Conservation (phyloP, 2,113 vertebrate genomes). For the Oncorhynchus clarkii region DNA sequence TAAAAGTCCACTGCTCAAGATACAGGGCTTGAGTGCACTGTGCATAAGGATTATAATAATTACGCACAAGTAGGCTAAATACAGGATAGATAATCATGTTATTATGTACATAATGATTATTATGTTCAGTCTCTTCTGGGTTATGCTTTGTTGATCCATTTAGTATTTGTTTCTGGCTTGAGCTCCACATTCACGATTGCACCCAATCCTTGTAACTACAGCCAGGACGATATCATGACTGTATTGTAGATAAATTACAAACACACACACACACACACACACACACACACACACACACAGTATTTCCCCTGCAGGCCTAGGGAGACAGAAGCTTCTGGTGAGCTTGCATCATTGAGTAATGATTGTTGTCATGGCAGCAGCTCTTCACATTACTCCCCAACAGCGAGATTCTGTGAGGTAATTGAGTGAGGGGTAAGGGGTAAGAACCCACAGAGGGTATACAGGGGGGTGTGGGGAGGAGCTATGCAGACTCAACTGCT, state of each 20-base stretch:
- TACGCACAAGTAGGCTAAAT: no score
- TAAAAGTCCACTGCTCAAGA: no score
- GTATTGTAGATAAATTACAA: no score
- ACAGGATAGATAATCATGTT: no score
- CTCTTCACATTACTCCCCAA: conserved; percentile 37
- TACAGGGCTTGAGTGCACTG: not conserved
- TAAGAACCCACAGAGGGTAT: conserved; percentile 1
- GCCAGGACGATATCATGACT: no score
- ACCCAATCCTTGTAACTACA: no score
- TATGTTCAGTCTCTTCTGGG: no score
- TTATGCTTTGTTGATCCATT: no score
- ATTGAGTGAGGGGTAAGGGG: conserved; percentile 51
- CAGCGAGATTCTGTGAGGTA: conserved; percentile 54
- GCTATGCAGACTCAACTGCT: not conserved
- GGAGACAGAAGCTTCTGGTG: conserved; percentile 21
- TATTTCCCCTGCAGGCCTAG: conserved; percentile 13
- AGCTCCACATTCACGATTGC: no score
- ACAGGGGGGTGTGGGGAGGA: not conserved
- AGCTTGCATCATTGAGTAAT: conserved; percentile 43
- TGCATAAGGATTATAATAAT: not conserved
- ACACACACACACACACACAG: not conserved
- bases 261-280: no score
- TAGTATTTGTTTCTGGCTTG: no score
- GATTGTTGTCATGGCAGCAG: conserved; percentile 58
- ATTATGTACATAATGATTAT: no score